Conservation (phyloP, 92 coral and sea anemone species). For the Umimayanthus chanpuru region DNA sequence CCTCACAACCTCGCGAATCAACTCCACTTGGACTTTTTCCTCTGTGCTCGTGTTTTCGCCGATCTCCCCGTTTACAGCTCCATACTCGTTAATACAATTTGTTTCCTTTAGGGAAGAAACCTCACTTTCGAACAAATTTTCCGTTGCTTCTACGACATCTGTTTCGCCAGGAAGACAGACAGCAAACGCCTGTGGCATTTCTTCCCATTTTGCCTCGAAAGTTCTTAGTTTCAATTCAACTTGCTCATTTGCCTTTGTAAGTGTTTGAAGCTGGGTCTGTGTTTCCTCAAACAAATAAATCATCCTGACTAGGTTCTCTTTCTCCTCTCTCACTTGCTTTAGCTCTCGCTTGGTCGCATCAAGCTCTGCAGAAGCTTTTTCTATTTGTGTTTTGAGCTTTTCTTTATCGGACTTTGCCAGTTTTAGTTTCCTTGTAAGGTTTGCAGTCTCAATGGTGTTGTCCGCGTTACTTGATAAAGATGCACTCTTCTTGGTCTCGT, state of each 20-base stretch:
- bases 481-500: neutral
- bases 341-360: constrained; percentile 13
- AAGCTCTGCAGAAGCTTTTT: constrained; percentile 9
- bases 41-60: neutral
- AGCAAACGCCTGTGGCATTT: neutral
- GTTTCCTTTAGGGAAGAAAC: neutral
- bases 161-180: neutral
- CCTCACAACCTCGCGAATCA: constrained; percentile 69
- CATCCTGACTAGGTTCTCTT: constrained; percentile 6
- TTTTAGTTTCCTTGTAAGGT: constrained; percentile 6
- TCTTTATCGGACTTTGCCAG: neutral
- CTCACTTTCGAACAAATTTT: neutral
- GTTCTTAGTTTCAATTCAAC: constrained; percentile 34
- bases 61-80: neutral
- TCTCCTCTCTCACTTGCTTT: constrained; percentile 6
- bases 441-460: neutral
- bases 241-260: constrained; percentile 21
- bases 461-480: neutral
- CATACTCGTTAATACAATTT: neutral
- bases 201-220: constrained; percentile 28
- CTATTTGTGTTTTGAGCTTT: neutral
- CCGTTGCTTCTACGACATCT: neutral
- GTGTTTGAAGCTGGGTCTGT: constrained; percentile 17
- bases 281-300: constrained; percentile 24
- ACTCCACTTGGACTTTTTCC: constrained; percentile 18